Percentiles rank a stretch among this genome's conserved stretches.
Evolutionary conservation across 2,113 vertebrate genomes (phyloP).

Genomic region (Amblyopsis rosae): DNA sequence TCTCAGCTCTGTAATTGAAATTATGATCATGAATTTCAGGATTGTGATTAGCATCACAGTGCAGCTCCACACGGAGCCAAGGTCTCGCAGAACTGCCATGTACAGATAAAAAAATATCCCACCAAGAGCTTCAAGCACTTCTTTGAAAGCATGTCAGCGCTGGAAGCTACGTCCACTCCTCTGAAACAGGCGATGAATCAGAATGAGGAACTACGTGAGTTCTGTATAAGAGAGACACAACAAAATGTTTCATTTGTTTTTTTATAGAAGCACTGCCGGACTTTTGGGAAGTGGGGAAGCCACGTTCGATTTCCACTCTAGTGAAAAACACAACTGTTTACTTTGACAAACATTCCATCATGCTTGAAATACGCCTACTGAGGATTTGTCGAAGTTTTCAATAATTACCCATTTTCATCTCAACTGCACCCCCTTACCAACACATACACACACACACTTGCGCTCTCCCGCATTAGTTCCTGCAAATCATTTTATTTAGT

Average conservation of each 20-base stretch:
- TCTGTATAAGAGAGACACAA: neutral
- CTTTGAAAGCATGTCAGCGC: neutral
- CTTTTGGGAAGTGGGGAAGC: neutral
- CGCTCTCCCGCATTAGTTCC: neutral
- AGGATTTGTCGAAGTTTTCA: constrained; percentile 38
- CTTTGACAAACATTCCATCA: constrained; percentile 1
- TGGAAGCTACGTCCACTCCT: neutral
- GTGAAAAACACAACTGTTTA: constrained; percentile 10
- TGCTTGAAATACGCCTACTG: constrained; percentile 7
- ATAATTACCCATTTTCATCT: constrained; percentile 42
- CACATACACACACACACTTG: neutral
- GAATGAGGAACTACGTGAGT: neutral
- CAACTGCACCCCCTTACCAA: neutral
- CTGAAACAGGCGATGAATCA: neutral
- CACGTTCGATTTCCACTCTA: neutral
- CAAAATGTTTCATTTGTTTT: neutral
- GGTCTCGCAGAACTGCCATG: neutral
- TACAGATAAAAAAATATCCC: neutral
- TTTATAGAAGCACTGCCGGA: neutral
- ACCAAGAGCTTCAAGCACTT: neutral
- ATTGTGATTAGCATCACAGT: neutral
- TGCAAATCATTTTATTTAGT: constrained; percentile 44
- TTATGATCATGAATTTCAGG: neutral
- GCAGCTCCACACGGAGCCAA: neutral
- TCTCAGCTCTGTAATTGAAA: neutral